Conservation (phyloP, 2,888 invertebrate genomes). For the Plagodis pulveraria region DNA sequence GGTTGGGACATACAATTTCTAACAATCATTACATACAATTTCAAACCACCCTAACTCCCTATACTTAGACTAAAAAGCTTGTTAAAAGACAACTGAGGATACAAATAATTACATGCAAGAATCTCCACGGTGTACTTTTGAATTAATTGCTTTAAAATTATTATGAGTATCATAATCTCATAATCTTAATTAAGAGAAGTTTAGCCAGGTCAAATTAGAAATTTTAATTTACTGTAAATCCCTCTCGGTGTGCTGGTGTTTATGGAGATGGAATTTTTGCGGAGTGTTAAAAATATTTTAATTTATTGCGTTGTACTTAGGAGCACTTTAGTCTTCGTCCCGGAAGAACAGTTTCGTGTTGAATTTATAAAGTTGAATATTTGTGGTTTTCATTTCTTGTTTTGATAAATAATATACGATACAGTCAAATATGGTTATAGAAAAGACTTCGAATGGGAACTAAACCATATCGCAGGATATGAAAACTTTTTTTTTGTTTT, state of each 20-base stretch:
- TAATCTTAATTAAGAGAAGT: constrained; percentile 82
- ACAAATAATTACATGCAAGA: constrained; percentile 69
- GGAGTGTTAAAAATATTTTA: constrained; percentile 38
- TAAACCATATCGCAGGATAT: too few species aligned
- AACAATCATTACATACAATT: too few species aligned
- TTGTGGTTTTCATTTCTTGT: too few species aligned
- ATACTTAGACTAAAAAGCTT: background rate
- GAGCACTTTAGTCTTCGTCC: background rate
- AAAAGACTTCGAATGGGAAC: too few species aligned
- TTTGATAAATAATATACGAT: too few species aligned
- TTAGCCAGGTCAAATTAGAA: constrained; percentile 73
- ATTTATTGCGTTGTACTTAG: constrained; percentile 28
- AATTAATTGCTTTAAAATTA: constrained; percentile 80
- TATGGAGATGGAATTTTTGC: constrained; percentile 57
- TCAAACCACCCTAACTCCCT: too few species aligned
- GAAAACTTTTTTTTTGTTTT: too few species aligned
- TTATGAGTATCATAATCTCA: constrained; percentile 81
- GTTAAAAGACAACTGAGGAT: constrained; percentile 44
- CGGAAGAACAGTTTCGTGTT: background rate
- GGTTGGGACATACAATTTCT: too few species aligned
- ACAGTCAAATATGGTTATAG: too few species aligned
- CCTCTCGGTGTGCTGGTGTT: constrained; percentile 53
- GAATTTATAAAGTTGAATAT: too few species aligned
- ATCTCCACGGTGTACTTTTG: constrained; percentile 66
- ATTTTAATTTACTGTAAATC: constrained; percentile 76